A percentile compares a stretch with the other conserved stretches of the same genome.
phyloP scores from a whole-genome alignment of 2,888 invertebrate species.

The Cistogaster globosa region DNA sequence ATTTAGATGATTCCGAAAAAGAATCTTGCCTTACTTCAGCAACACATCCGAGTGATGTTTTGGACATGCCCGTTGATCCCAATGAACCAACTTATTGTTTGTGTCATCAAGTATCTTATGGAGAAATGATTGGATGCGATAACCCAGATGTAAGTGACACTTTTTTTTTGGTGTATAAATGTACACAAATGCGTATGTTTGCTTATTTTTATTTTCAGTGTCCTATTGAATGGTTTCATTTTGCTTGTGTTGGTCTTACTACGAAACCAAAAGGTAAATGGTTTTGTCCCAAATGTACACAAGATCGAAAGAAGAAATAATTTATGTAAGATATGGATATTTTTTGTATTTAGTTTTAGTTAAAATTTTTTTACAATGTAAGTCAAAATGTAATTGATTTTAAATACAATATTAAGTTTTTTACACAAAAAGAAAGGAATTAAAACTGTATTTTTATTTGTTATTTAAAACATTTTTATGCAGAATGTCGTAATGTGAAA shows the following conservation, averaged over 20 bases:
- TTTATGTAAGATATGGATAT: slow-evolving; percentile 7
- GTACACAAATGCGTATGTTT: not conserved
- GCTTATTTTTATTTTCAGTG: slow-evolving; percentile 82
- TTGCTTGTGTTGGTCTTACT: slow-evolving; percentile 93
- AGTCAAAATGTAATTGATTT: slow-evolving; percentile 33
- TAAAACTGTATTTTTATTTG: not conserved
- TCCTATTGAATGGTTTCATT: slow-evolving; percentile 97
- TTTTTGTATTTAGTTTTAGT: slow-evolving; percentile 50
- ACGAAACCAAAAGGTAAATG: slow-evolving; percentile 96
- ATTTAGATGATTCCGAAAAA: slow-evolving; percentile 84
- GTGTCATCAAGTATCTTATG: slow-evolving; percentile 97
- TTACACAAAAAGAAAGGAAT: slow-evolving; percentile 1
- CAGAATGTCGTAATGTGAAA: too few relatives aligned
- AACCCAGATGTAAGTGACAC: slow-evolving; percentile 87
- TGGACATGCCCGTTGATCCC: slow-evolving; percentile 97
- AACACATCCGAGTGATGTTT: slow-evolving; percentile 93
- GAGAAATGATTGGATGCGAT: slow-evolving; percentile 98
- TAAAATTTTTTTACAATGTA: slow-evolving; percentile 50
- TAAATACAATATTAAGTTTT: slow-evolving; percentile 41
- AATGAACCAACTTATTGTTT: slow-evolving; percentile 99
- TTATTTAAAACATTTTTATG: too few relatives aligned
- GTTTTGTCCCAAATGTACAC: slow-evolving; percentile 96
- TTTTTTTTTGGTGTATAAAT: too few relatives aligned
- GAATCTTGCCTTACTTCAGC: slow-evolving; percentile 83
- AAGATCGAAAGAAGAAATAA: slow-evolving; percentile 91